Evolutionary conservation across 2,797 vertebrate genomes (phyloP), one percentile per base, ranked within the genome.

Genomic region (Hypotaenidia okinawae): DNA sequence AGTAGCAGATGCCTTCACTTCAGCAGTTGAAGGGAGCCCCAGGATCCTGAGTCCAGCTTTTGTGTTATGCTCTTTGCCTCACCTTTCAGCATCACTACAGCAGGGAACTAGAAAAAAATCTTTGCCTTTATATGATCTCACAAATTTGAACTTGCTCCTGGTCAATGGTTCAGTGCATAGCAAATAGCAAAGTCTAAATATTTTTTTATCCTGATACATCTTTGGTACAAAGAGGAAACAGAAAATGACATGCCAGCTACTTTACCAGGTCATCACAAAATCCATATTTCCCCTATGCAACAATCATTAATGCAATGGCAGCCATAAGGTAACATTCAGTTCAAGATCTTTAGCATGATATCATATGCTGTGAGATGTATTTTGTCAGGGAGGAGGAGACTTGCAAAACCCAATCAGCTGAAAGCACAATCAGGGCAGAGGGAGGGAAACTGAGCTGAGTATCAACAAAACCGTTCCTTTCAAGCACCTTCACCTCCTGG

Each of bases 331-430:
- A 92, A 87, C 30, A 19, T 68, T 95, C 84, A 68, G 90, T 90
- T 95, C 96, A 96, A 89, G 96, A 66, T 92, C 86, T 77, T 64
- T 37, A 59, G 4, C 35, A 81, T 95, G 92, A 95, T 96, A 95
- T 87, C 81, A 95, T 93, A 57, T 49, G 58, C 66, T 72, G 41
- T 68, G 94, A 94, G 79, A 93, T 95, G 87, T 90, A 66, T 87
- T 95, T 78, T 94, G 58, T 62, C 4, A 5, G 24, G 35, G 16
- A 84, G 74, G 55, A 94, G 72, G 47, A 89, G 64, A 37, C 47
- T 80, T 76, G 49, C 22, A 69, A 81, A 96, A 79, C 9, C 14
- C n/a, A 79, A 67, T 58, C 63, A 68, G 57, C 23, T 93, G 63
- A 93, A 93, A 93, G 70, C n/a, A 43, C 1, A 8, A 64, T 11